Percentiles rank a stretch among this genome's conserved stretches.
These are phyloP conservation scores for Pomatostomus ruficeps DNA, from an alignment of 2,113 vertebrate genomes.

Conservation along the genomic window DNA sequence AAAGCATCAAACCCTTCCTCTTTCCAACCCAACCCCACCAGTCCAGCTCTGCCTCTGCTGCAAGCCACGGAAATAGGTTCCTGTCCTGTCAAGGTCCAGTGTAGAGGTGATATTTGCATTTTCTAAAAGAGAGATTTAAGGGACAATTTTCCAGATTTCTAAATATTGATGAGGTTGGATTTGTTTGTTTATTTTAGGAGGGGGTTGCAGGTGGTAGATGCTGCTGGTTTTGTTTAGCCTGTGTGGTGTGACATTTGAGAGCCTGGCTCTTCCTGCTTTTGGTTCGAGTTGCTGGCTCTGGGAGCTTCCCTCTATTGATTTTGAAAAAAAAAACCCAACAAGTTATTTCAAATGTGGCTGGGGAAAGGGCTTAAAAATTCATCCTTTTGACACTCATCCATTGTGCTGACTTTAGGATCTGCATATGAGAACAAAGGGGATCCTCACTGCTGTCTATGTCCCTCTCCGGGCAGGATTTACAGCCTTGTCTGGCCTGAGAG, in stretches of 20 bases:
- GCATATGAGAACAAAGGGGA: not conserved
- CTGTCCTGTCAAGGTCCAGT: not conserved
- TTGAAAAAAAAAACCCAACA: not conserved
- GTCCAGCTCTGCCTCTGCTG: not conserved
- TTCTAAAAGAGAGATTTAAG: not conserved
- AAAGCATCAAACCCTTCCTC: not conserved
- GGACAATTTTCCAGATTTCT: not conserved
- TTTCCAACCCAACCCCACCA: not conserved
- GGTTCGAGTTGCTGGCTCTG: not conserved
- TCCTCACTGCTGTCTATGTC: not conserved
- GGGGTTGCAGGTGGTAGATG: slow-evolving; percentile 6
- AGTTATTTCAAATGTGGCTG: not conserved
- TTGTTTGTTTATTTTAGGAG: not conserved
- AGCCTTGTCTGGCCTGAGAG: not conserved
- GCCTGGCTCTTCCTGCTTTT: not conserved
- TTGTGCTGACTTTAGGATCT: not conserved
- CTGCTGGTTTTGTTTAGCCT: slow-evolving; percentile 7
- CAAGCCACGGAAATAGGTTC: not conserved
- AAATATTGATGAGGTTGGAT: accelerated
- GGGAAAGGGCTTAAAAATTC: not conserved
- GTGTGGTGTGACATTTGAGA: not conserved
- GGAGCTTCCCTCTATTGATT: not conserved
- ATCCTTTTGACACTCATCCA: not conserved
- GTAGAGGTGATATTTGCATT: not conserved
- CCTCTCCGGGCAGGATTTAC: not conserved